A percentile compares a stretch with the other conserved stretches of the same genome.
Evolutionary conservation across 1,140 invertebrate species (phyloP).

Genomic region (Chrysopa pallens): DNA sequence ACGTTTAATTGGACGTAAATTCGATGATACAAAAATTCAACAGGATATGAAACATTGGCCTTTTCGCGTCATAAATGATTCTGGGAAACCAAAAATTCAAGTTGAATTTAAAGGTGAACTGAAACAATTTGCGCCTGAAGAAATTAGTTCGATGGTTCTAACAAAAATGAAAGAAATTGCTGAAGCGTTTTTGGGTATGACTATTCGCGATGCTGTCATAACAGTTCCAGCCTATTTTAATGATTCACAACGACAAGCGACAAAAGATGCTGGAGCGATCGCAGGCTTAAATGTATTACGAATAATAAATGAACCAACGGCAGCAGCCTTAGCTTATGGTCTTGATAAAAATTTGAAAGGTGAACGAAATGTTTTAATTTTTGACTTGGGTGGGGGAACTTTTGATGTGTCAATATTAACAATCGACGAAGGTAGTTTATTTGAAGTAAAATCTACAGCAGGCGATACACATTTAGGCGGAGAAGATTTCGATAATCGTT

Average conservation of each 20-base stretch:
- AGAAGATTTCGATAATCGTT: conserved; percentile 61
- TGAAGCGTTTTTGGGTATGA: conserved; percentile 29
- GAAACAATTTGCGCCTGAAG: conserved; percentile 58
- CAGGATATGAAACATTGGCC: conserved; percentile 49
- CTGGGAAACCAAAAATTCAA: conserved; percentile 39
- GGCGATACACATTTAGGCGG: conserved; percentile 41
- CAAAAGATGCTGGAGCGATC: conserved; percentile 46
- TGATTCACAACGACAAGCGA: conserved; percentile 48
- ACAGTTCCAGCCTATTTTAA: conserved; percentile 48
- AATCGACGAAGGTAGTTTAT: conserved; percentile 48
- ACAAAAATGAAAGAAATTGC: conserved; percentile 39
- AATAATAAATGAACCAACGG: conserved; percentile 65
- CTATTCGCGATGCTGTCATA: conserved; percentile 29
- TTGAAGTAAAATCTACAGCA: conserved; percentile 43
- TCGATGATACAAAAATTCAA: conserved; percentile 48
- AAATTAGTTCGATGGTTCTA: conserved; percentile 51
- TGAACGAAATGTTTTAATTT: conserved; percentile 42
- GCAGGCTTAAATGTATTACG: conserved; percentile 46
- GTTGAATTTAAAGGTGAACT: conserved; percentile 52
- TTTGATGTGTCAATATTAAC: conserved; percentile 63
- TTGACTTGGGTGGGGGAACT: conserved; percentile 44
- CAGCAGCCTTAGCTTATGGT: conserved; percentile 61
- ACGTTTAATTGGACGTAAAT: conserved; percentile 38
- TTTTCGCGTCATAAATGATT: conserved; percentile 41
- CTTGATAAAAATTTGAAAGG: conserved; percentile 60